Percentiles rank a stretch among this genome's conserved stretches.
phyloP scores from a whole-genome alignment of 1,140 invertebrate species.

The Pinna nobilis region DNA sequence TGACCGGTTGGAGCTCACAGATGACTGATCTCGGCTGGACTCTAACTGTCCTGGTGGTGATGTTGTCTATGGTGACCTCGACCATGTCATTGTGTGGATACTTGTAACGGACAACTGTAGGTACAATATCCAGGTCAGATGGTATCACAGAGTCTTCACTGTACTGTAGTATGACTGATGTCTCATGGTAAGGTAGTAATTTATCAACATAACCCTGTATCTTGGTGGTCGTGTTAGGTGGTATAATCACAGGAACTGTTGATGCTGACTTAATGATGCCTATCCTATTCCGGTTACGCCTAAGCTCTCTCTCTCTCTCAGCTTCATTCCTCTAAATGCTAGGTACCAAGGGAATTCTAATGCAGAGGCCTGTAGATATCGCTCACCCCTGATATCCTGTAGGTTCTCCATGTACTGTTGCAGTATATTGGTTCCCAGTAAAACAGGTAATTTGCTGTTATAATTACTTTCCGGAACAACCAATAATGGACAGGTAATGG shows the following conservation, averaged over 20 bases:
- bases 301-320: constrained; percentile 27
- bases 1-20: constrained; percentile 28
- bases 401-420: not conserved
- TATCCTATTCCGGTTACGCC: not conserved
- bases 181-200: constrained; percentile 13
- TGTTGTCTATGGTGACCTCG: not conserved
- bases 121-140: constrained; percentile 15
- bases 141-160: not conserved
- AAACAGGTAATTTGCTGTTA: constrained; percentile 17
- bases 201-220: constrained; percentile 16
- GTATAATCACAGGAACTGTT: constrained; percentile 13
- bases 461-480: constrained; percentile 29
- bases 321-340: constrained; percentile 16
- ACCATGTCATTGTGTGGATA: not conserved
- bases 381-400: not conserved
- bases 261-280: constrained; percentile 10
- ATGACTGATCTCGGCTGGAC: constrained; percentile 11
- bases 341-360: constrained; percentile 34
- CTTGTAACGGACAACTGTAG: constrained; percentile 9
- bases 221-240: constrained; percentile 14
- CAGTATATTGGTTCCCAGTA: constrained; percentile 30
- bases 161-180: not conserved
- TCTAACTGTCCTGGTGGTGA: constrained; percentile 22
- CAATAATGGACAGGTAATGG: not conserved
- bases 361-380: constrained; percentile 19